Evolutionary conservation across 2,797 vertebrate genomes (phyloP).

Genomic region (Otolemur crassicaudatus): DNA sequence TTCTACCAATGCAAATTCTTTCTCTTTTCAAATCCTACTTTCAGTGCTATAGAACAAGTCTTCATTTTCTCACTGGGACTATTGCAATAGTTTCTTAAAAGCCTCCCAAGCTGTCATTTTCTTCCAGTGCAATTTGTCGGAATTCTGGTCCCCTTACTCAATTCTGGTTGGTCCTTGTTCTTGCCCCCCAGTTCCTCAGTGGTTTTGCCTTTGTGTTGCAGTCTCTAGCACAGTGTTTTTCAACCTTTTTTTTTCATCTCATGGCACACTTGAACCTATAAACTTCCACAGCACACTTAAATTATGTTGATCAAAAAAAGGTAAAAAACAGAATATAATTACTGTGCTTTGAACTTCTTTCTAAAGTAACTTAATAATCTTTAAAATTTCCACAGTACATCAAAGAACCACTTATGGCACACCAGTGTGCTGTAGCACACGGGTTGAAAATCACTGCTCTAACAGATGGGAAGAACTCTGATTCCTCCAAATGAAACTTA

Average conservation of each 20-base stretch:
- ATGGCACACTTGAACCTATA: too few relatives aligned
- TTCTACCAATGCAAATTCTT: background rate
- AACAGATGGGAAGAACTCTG: background rate
- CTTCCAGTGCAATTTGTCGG: background rate
- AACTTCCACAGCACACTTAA: too few relatives aligned
- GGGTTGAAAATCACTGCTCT: background rate
- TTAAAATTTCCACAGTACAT: too few relatives aligned
- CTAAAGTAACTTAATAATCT: too few relatives aligned
- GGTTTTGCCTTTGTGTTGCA: background rate
- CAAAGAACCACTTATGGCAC: too few relatives aligned
- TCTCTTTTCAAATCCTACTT: background rate
- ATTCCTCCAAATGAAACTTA: background rate
- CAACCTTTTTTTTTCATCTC: too few relatives aligned
- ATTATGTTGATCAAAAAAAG: too few relatives aligned
- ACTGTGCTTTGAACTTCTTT: too few relatives aligned
- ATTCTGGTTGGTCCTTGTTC: background rate
- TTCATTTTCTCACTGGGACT: background rate
- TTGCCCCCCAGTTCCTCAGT: background rate
- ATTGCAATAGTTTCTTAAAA: background rate
- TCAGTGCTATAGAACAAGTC: background rate
- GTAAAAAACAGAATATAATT: too few relatives aligned
- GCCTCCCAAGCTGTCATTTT: background rate
- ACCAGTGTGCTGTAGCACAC: too few relatives aligned
- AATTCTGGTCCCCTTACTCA: background rate
- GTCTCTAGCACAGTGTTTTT: background rate